Evolutionary conservation across 2,888 invertebrate genomes (phyloP).

Genomic region (Sarcophaga rosellei): DNA sequence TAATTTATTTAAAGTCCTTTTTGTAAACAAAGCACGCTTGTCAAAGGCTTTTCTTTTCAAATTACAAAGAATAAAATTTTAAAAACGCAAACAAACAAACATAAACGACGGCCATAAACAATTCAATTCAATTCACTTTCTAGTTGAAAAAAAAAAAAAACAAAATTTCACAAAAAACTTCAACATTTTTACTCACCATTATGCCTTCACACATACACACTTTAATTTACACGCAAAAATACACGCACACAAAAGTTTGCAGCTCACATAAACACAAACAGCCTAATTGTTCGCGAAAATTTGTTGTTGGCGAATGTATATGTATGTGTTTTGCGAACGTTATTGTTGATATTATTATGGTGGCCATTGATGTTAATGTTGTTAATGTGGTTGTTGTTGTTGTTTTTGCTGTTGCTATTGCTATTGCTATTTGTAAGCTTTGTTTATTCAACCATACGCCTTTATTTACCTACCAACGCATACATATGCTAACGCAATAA

Average conservation of each 20-base stretch:
- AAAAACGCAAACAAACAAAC: no score
- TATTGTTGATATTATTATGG: not conserved
- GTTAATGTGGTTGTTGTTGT: not conserved
- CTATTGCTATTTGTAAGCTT: slow-evolving; percentile 32
- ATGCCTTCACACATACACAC: not conserved
- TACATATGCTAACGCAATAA: not conserved
- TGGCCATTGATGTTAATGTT: not conserved
- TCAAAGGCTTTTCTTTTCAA: no score
- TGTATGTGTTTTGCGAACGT: not conserved
- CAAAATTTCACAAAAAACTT: not conserved
- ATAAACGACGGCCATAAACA: no score
- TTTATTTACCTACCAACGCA: slow-evolving; percentile 38
- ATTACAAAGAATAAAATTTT: no score
- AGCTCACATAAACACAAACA: not conserved
- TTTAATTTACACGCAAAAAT: not conserved
- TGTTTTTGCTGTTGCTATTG: slow-evolving; percentile 21
- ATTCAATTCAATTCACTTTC: not conserved
- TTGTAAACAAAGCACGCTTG: no score
- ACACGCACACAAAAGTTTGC: not conserved
- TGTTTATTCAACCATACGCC: slow-evolving; percentile 62
- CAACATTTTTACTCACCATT: not conserved
- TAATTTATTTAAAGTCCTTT: no score
- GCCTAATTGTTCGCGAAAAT: not conserved
- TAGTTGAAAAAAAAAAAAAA: no score
- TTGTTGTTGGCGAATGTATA: no score